These are phyloP conservation scores for Argyresthia albistria DNA, from an alignment of 2,888 invertebrate genomes.

Conservation along the genomic window DNA sequence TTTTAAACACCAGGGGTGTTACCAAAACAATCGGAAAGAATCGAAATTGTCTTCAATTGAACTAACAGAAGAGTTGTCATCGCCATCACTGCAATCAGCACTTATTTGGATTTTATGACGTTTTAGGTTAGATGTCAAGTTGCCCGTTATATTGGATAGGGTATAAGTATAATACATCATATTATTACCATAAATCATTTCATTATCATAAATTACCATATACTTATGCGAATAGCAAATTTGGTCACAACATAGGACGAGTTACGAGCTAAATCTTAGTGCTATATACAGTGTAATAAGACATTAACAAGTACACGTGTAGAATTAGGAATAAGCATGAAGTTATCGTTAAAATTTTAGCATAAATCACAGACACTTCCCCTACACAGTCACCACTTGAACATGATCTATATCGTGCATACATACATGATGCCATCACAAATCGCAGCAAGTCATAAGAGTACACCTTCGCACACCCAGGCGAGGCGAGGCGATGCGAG, in stretches of 20 bases:
- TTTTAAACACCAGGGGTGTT: too few species aligned
- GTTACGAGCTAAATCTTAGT: constrained; percentile 42
- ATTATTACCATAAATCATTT: too few species aligned
- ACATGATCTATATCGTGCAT: constrained; percentile 14
- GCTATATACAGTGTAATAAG: constrained; percentile 29
- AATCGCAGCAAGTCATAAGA: constrained; percentile 5
- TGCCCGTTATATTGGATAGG: too few species aligned
- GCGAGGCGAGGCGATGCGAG: background rate
- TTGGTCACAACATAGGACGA: constrained; percentile 56
- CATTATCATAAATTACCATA: background rate
- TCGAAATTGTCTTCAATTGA: too few species aligned
- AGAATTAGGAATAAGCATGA: constrained; percentile 64
- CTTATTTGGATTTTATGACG: too few species aligned
- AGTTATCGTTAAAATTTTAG: constrained; percentile 36
- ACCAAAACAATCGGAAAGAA: too few species aligned
- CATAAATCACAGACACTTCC: constrained; percentile 69
- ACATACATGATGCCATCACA: constrained; percentile 18
- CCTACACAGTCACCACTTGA: constrained; percentile 29
- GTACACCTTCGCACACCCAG: background rate
- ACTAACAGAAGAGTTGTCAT: too few species aligned
- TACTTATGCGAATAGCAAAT: constrained; percentile 22
- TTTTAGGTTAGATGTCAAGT: too few species aligned
- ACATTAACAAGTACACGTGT: constrained; percentile 41
- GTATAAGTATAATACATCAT: too few species aligned
- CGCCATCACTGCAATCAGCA: too few species aligned